Base-by-base conservation (phyloP, 1,140 invertebrate genomes). In the Hypsibius dujardini region DNA sequence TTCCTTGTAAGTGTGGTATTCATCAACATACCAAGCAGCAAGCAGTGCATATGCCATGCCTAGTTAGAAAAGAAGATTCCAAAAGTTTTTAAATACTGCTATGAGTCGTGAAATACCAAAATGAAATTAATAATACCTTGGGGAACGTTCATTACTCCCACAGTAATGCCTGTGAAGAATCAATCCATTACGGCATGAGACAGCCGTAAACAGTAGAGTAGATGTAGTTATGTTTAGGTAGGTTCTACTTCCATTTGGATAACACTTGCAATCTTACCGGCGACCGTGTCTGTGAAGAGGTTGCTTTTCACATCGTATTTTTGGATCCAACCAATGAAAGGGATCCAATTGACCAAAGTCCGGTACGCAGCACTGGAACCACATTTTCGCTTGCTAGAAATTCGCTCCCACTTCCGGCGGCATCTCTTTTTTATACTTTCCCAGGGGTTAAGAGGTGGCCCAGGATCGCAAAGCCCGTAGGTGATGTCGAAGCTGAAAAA, bases 271-370 rank as follows among this genome's bases (percentile, higher is more conserved):
- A n/a, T 7, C 50, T 56, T n/a, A 56, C 50, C 50, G 50, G 50
- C 50, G n/a, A 56, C n/a, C 7, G n/a, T 7, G 50, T 56, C 50
- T 7, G 50, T 56, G 50, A 56, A 7, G 50, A 56, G 50, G 50
- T 56, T 7, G 7, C 50, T n/a, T 7, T n/a, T 7, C 7, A 56
- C n/a, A 56, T 56, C n/a, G 50, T 56, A 56, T 7, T 7, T 56
- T n/a, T n/a, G 50, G n/a, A 56, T 56, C 50, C 50, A 56, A 56
- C 50, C 50, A n/a, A 56, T 56, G 50, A 56, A 56, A n/a, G 50
- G 50, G 50, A 56, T 56, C 50, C 50, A 56, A 7, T n/a, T 7
- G 50, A 56, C 50, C 50, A 56, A n/a, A 56, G 7, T n/a, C 7
- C 50, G 50, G 50, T 56, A 56, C 7, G n/a, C 7, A n/a, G 50